Evolutionary conservation across 2,113 vertebrate species (phyloP), one percentile per base, ranked within the genome.

Genomic region (Phoxinus phoxinus): DNA sequence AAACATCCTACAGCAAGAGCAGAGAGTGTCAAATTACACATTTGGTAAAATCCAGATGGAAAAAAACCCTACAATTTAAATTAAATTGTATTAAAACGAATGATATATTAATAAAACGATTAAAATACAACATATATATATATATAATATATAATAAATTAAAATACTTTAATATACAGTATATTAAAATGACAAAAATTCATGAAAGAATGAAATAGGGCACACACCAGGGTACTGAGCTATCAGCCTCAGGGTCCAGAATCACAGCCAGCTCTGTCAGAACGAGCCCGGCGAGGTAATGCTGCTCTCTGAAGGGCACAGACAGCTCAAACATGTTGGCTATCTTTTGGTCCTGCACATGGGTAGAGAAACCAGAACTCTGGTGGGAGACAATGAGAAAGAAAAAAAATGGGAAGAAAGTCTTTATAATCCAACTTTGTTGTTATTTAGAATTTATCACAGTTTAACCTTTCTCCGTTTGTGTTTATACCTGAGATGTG

Each of bases 281-380:
- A n/a, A 97, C 96, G 5, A 99, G 96, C 69, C 97, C 98, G 0
- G 97, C 97, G 91, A 99, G 92, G 86, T 96, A 99, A 92, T 99
- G 98, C 85, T 99, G 98, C 71, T 99, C 98, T 90, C 98, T 96
- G 93, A 99, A 99, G 81, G 98, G 98, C 86, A 98, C 95, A 0
- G 98, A 99, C 89, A 99, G 90, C 89, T 99, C 98, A 93, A 99
- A 99, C 98, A 99, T 99, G 84, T 99, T 99, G 88, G 98, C 98
- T 82, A 97, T 99, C 94, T 99, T 99, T 92, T 99, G 98, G 92
- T 99, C 98, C 92, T 99, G 98, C 56, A 98, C 95, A 1, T 96
- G 97, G 58, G 97, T 99, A 71, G 98, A 99, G 92, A 99, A 99
- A 13, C 98, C 98, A 93, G 98, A 99, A 91, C 98, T 99, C 98